These are phyloP conservation scores for Aegithalos caudatus DNA, from an alignment of 2,113 vertebrate species.

Conservation along the genomic window DNA sequence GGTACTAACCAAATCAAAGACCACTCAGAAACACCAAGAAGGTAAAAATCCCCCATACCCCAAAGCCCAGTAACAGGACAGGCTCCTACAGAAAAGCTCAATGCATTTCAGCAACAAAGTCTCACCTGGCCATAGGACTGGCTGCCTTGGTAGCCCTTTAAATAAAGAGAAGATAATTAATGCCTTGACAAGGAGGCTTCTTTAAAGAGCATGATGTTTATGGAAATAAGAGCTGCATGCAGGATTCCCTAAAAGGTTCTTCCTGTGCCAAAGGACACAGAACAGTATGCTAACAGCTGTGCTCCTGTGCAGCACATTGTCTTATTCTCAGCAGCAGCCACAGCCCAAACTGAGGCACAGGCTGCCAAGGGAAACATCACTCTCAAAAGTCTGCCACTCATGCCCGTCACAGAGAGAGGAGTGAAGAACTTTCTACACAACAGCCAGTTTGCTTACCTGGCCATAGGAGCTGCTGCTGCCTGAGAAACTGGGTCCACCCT, in stretches of 20 bases:
- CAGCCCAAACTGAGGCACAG: no score
- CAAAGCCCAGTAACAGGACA: background rate
- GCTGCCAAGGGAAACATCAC: no score
- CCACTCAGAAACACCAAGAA: background rate
- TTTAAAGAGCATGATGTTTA: no score
- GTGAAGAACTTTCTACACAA: background rate
- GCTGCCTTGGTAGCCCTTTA: background rate
- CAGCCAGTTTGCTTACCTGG: background rate
- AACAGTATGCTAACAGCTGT: no score
- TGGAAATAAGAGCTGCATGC: no score
- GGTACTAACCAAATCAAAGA: background rate
- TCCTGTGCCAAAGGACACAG: no score
- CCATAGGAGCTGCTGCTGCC: background rate
- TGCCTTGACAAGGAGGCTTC: background rate
- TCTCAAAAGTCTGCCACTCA: background rate
- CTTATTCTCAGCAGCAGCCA: no score
- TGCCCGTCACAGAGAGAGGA: background rate
- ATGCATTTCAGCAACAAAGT: background rate
- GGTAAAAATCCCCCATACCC: fast-evolving
- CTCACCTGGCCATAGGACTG: constrained; percentile 4
- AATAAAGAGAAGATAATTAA: background rate
- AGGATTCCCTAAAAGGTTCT: no score
- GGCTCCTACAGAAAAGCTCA: background rate
- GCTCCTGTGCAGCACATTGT: no score
- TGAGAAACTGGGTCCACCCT: background rate